Evolutionary conservation across 2,888 invertebrate species (phyloP), one percentile per base, ranked within the genome.

Genomic region (Creontiades dilutus): DNA sequence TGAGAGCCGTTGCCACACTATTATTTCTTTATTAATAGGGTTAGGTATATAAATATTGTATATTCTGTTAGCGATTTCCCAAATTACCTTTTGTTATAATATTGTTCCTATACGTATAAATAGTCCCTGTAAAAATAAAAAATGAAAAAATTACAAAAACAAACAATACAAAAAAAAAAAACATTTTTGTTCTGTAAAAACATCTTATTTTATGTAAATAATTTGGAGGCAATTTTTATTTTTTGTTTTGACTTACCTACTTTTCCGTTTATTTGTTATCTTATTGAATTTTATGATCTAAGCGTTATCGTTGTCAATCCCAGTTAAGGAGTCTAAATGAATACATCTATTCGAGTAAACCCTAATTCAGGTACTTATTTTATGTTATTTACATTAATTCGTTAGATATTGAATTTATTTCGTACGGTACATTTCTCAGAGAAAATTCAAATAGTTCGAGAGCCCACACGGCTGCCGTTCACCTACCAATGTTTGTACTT

Each of bases 71-170:
- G 61, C 23, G n/a, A 61, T 61, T 68, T 52, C 16, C 68, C 68
- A 7, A 61, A 61, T 23, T 14, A 57, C 16, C 37, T 57, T 46
- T 86, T 86, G 86, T 86, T 61, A 12, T 57, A 61, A 75, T 86
- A 75, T 86, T 86, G n/a, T n/a, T n/a, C n/a, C n/a, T n/a, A n/a
- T n/a, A n/a, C 86, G 75, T 86, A 86, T 86, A 68, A 12, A 68
- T 61, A 86, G 61, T 86, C 23, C 75, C 11, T 86, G 75, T 75
- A 86, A 86, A 75, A 68, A 68, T 23, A 23, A 23, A n/a, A n/a
- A n/a, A n/a, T n/a, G n/a, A n/a, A n/a, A n/a, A n/a, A n/a, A n/a
- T n/a, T n/a, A n/a, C n/a, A n/a, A n/a, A n/a, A n/a, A n/a, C n/a
- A n/a, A n/a, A n/a, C n/a, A n/a, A 37, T 37, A 37, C 2, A 37